Evolutionary conservation across 2,888 invertebrate species (phyloP).

Genomic region (Anticlea derivata): DNA sequence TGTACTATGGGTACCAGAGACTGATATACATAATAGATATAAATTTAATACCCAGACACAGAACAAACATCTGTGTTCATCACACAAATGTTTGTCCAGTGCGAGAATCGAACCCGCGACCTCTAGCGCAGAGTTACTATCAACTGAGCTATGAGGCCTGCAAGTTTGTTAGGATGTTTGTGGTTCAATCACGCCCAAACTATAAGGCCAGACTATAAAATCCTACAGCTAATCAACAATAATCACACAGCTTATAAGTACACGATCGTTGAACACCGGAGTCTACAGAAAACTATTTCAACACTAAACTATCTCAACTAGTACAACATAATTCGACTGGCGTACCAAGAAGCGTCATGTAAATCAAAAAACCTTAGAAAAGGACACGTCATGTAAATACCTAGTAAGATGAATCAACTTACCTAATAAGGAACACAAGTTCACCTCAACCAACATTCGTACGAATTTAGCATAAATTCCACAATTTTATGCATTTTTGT

Average conservation of each 20-base stretch:
- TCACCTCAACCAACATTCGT: constrained; percentile 43
- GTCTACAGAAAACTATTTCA: too few species aligned
- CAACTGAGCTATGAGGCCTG: too few species aligned
- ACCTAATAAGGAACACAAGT: constrained; percentile 38
- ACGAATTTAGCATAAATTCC: constrained; percentile 48
- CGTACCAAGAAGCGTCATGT: constrained; percentile 11
- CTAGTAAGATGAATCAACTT: constrained; percentile 36
- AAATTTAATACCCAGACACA: too few species aligned
- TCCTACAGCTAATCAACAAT: not conserved
- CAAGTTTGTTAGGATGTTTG: too few species aligned
- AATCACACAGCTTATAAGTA: not conserved
- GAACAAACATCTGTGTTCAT: too few species aligned
- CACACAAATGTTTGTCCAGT: too few species aligned
- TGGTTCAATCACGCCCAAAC: too few species aligned
- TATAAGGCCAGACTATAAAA: not conserved
- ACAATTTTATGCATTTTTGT: constrained; percentile 35
- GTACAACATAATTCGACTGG: constrained; percentile 11
- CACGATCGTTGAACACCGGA: not conserved
- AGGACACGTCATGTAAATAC: constrained; percentile 10
- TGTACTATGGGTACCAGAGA: too few species aligned
- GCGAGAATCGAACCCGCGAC: too few species aligned
- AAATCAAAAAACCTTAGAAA: constrained; percentile 14
- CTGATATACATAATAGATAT: too few species aligned
- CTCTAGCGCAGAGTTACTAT: too few species aligned
- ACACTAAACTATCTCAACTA: too few species aligned